Percentiles rank a stretch among this genome's conserved stretches.
Conservation (phyloP, 2,888 invertebrate genomes). For the Cosmopolites sordidus region DNA sequence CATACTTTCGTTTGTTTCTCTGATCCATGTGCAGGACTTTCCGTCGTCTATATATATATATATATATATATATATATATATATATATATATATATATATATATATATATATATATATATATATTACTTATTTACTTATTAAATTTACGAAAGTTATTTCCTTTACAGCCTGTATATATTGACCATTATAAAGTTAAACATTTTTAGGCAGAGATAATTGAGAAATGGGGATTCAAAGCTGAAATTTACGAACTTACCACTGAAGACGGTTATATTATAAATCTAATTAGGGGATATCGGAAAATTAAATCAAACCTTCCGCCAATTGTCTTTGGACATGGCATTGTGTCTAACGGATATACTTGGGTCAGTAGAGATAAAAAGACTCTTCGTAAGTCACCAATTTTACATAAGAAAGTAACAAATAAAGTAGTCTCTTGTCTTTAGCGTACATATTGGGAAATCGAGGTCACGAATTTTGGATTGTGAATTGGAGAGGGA, state of each 20-base stretch:
- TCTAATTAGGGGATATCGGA: conserved; percentile 1
- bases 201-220: conserved; percentile 3
- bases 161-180: too few relatives aligned
- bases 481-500: conserved; percentile 9
- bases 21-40: too few relatives aligned
- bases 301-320: neutral
- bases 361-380: neutral
- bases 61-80: too few relatives aligned
- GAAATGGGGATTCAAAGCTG: conserved; percentile 2
- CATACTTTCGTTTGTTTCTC: too few relatives aligned
- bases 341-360: neutral
- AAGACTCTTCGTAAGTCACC: neutral
- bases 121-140: too few relatives aligned
- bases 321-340: conserved; percentile 3
- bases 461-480: conserved; percentile 4
- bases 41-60: too few relatives aligned
- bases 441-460: conserved; percentile 5
- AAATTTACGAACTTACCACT: neutral
- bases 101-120: too few relatives aligned
- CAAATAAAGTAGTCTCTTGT: too few relatives aligned
- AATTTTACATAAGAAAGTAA: too few relatives aligned
- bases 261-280: conserved; percentile 5
- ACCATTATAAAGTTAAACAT: too few relatives aligned
- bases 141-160: too few relatives aligned
- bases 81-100: too few relatives aligned